These are phyloP conservation scores for Cantharis lateralis DNA, from an alignment of 2,888 invertebrate species.

Conservation along the genomic window DNA sequence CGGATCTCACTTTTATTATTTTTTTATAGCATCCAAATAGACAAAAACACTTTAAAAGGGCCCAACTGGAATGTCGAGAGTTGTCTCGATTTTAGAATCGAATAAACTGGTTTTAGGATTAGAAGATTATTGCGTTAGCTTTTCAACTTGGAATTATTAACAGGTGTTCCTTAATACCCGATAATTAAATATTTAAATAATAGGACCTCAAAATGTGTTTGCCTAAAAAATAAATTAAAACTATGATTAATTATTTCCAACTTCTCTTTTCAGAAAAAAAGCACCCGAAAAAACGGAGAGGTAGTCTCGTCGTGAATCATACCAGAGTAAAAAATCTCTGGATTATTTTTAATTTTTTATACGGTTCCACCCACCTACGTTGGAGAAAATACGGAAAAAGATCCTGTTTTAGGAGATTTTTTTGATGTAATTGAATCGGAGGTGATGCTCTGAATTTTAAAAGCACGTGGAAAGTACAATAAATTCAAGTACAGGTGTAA, in stretches of 20 bases:
- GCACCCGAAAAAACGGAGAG: not conserved
- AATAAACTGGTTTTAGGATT: not conserved
- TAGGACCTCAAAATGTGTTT: not conserved
- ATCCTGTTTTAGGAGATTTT: not conserved
- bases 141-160: not conserved
- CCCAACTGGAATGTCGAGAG: not conserved
- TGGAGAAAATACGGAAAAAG: not conserved
- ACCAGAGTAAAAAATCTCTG: not conserved
- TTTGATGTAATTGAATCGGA: not conserved
- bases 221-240: not conserved
- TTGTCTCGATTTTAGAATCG: not conserved
- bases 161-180: not conserved
- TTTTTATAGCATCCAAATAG: not conserved
- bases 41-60: not conserved
- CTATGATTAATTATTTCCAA: not conserved
- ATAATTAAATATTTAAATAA: conserved; percentile 1
- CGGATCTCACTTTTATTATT: not conserved
- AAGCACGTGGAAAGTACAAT: not conserved
- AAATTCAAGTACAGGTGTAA: not conserved
- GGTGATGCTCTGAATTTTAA: not conserved
- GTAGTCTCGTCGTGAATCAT: not conserved
- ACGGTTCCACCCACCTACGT: too few relatives aligned
- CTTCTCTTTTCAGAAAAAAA: not conserved
- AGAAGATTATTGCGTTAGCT: not conserved
- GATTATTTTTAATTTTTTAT: not conserved